Conservation (phyloP, 2,113 vertebrate genomes). For the Gobius niger region DNA sequence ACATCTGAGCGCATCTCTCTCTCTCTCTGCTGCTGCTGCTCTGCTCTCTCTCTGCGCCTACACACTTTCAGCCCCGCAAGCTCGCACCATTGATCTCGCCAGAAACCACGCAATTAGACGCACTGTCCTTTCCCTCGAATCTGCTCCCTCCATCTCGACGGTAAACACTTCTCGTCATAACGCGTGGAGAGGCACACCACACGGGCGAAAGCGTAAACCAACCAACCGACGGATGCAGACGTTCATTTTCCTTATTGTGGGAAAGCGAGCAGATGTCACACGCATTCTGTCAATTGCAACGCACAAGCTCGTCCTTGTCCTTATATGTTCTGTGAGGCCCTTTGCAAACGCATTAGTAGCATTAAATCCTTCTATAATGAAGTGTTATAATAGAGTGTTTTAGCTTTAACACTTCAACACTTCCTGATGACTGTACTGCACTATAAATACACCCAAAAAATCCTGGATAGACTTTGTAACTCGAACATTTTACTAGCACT, state of each 20-base stretch:
- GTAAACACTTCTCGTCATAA: slow-evolving; percentile 57
- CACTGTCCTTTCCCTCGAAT: slow-evolving; percentile 49
- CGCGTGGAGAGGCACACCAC: neutral
- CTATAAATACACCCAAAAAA: too few species aligned
- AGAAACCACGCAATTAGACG: slow-evolving; percentile 42
- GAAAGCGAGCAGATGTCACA: neutral
- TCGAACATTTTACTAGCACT: slow-evolving; percentile 5
- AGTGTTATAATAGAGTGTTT: too few species aligned
- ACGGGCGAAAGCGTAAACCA: neutral
- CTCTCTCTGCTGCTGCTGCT: too few species aligned
- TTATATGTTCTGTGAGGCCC: too few species aligned
- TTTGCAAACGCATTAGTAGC: too few species aligned
- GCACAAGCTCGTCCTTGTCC: too few species aligned
- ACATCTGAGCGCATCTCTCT: slow-evolving; percentile 37
- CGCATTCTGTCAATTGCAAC: slow-evolving; percentile 27
- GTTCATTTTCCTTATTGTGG: neutral
- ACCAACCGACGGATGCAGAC: neutral
- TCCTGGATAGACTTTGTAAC: slow-evolving; percentile 5
- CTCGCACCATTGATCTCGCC: slow-evolving; percentile 44
- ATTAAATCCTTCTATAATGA: too few species aligned
- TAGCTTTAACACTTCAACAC: too few species aligned
- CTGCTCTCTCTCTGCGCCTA: slow-evolving; percentile 47
- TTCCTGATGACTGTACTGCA: too few species aligned
- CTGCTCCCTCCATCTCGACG: slow-evolving; percentile 6
- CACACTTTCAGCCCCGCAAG: slow-evolving; percentile 65